phyloP scores from a whole-genome alignment of 2,113 vertebrate species.

The Grammomys surdaster region DNA sequence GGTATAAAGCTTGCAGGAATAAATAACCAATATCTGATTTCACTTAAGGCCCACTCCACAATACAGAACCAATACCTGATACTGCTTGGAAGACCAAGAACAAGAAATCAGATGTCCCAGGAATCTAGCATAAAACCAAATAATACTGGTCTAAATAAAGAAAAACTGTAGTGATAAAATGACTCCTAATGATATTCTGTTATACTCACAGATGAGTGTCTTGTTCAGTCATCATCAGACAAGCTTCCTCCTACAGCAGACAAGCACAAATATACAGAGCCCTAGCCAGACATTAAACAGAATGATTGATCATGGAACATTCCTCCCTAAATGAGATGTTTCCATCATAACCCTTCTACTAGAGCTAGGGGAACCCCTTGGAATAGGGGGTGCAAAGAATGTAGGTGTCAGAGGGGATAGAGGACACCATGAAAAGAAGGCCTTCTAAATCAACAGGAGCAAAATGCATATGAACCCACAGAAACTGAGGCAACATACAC shows the following conservation, averaged over 20 bases:
- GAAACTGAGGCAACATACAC: background rate
- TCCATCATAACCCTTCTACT: background rate
- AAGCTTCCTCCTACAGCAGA: background rate
- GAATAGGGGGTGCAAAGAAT: background rate
- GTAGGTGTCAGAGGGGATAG: background rate
- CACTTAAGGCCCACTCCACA: background rate
- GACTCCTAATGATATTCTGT: background rate
- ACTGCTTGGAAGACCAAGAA: background rate
- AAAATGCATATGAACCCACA: background rate
- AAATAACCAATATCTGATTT: background rate
- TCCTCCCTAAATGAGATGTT: background rate
- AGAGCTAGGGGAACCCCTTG: background rate
- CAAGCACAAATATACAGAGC: background rate
- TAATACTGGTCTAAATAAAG: background rate
- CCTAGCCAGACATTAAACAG: background rate
- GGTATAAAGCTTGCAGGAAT: background rate
- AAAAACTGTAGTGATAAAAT: background rate
- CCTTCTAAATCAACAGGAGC: background rate
- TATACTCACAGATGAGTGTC: background rate
- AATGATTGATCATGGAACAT: background rate
- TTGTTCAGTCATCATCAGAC: background rate
- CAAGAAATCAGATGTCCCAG: background rate
- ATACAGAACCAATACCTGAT: background rate
- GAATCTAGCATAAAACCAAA: background rate
- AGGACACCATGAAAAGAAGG: background rate